These are phyloP conservation scores for Metridium senile DNA, from an alignment of 92 coral and sea anemone species.

Conservation along the genomic window DNA sequence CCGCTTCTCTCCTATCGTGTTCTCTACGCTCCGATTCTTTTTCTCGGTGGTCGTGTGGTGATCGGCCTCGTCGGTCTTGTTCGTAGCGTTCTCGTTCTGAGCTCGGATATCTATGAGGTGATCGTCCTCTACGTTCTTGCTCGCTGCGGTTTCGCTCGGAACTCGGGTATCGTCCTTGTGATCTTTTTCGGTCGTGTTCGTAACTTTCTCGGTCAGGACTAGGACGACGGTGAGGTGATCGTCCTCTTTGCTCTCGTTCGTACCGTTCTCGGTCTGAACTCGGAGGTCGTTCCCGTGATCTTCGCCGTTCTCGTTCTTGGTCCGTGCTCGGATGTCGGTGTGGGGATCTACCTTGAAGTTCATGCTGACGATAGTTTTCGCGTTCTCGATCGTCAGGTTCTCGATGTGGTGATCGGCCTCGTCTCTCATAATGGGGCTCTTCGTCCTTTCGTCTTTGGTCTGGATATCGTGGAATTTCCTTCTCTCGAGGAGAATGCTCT, in stretches of 20 bases:
- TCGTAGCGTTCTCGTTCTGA: conserved; percentile 12
- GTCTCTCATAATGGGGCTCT: not conserved
- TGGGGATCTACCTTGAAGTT: conserved; percentile 27
- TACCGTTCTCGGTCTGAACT: conserved; percentile 10
- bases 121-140: conserved; percentile 7
- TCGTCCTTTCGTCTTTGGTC: not conserved
- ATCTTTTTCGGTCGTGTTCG: conserved; percentile 8
- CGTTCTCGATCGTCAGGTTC: conserved; percentile 1
- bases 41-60: not conserved
- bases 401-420: conserved; percentile 8
- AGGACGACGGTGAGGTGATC: conserved; percentile 1
- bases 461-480: conserved; percentile 5
- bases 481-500: not conserved
- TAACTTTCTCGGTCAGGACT: conserved; percentile 5
- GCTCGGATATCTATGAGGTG: conserved; percentile 13
- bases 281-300: not conserved
- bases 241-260: conserved; percentile 8
- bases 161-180: conserved; percentile 9
- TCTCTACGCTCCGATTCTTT: conserved; percentile 8
- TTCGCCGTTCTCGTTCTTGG: not conserved
- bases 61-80: not conserved
- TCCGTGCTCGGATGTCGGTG: conserved; percentile 3
- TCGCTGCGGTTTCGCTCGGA: not conserved
- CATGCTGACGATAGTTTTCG: conserved; percentile 1
- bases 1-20: not conserved